A percentile compares a stretch with the other conserved stretches of the same genome.
These are phyloP conservation scores for Protomyctophum bolini DNA, from an alignment of 2,113 vertebrate species.

Conservation along the genomic window DNA sequence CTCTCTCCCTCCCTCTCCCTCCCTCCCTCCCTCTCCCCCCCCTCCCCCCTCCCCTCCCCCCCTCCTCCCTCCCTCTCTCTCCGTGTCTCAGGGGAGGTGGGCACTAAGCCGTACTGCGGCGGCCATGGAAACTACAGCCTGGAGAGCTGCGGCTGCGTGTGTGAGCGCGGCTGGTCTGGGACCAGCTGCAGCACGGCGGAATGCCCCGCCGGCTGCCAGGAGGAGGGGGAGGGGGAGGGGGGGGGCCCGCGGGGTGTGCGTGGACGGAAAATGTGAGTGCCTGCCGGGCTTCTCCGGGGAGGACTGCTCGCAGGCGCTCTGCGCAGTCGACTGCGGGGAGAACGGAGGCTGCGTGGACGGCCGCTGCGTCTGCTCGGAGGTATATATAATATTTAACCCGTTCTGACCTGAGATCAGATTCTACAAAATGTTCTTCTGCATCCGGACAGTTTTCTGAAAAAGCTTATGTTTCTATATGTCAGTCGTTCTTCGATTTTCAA, in stretches of 20 bases:
- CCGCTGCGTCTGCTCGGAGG: conserved; percentile 76
- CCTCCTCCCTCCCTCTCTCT: conserved; percentile 3
- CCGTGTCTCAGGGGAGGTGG: conserved; percentile 78
- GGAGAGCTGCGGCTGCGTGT: conserved; percentile 81
- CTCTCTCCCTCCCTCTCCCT: no score
- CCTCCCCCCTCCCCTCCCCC: no score
- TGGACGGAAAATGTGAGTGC: conserved; percentile 86
- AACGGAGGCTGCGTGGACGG: conserved; percentile 81
- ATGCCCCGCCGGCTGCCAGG: conserved; percentile 85
- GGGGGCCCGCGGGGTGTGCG: conserved; percentile 78
- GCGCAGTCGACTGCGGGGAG: conserved; percentile 76
- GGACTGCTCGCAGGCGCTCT: conserved; percentile 81
- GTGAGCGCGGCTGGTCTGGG: conserved; percentile 82
- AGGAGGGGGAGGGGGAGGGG: no score
- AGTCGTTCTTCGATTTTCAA: no score
- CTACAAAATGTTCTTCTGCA: no score
- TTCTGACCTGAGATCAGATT: no score
- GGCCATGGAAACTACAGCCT: conserved; percentile 90
- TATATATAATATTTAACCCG: no score
- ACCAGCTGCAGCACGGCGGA: conserved; percentile 82
- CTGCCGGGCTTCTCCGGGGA: conserved; percentile 84
- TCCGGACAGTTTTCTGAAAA: no score
- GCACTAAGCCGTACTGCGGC: conserved; percentile 86
- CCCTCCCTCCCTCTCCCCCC: no score
- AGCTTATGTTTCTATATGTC: no score